These are phyloP conservation scores for Sebastes trivittatus DNA, from an alignment of 2,797 vertebrate species.

Conservation along the genomic window DNA sequence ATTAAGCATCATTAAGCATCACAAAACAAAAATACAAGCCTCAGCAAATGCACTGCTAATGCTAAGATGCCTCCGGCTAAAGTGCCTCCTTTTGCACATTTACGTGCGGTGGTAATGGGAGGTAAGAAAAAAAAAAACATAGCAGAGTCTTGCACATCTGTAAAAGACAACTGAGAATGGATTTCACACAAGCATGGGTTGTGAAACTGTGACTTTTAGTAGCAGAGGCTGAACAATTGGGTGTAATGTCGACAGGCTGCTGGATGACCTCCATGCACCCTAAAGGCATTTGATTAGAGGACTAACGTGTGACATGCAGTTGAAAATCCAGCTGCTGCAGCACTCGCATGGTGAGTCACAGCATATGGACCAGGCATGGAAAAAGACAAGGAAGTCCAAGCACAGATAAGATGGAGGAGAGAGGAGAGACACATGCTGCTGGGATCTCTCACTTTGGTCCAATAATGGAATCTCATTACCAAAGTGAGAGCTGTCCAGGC, in stretches of 20 bases:
- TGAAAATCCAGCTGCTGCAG: constrained; percentile 47
- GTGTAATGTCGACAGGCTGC: neutral
- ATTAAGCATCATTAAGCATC: constrained; percentile 68
- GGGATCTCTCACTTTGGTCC: constrained; percentile 72
- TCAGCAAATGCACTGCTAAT: constrained; percentile 47
- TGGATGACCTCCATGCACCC: neutral
- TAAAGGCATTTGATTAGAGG: constrained; percentile 40
- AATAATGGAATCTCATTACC: constrained; percentile 79
- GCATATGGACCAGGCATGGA: constrained; percentile 25
- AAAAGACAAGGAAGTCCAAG: constrained; percentile 29
- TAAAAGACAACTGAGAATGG: neutral
- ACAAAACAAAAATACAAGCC: constrained; percentile 65
- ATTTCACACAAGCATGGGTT: neutral
- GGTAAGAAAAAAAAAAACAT: neutral
- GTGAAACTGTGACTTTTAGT: neutral
- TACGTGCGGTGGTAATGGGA: neutral
- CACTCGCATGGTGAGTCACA: constrained; percentile 37
- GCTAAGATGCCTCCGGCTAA: constrained; percentile 37
- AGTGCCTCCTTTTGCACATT: constrained; percentile 33
- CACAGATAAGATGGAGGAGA: constrained; percentile 30
- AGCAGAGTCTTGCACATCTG: neutral
- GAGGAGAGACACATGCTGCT: constrained; percentile 27
- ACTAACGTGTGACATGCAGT: constrained; percentile 12
- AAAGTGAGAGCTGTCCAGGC: constrained; percentile 72
- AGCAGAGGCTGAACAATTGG: neutral